These are phyloP conservation scores for Astyanax mexicanus DNA, from an alignment of 2,797 vertebrate genomes.

Conservation along the genomic window DNA sequence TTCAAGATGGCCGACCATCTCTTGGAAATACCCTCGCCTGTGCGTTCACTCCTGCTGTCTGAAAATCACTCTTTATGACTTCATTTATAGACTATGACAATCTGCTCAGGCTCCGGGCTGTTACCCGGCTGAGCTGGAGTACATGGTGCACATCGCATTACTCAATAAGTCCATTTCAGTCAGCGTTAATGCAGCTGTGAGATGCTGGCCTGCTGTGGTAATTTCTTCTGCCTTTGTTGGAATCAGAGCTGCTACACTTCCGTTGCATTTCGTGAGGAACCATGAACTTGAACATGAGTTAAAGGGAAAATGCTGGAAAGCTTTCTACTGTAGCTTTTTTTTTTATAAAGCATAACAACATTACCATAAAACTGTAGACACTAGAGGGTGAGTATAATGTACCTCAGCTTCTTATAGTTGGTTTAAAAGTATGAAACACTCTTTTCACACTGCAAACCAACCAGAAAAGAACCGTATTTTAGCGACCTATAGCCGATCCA, in stretches of 20 bases:
- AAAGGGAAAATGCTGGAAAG: too few relatives aligned
- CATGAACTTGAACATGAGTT: too few relatives aligned
- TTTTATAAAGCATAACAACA: too few relatives aligned
- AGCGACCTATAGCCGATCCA: too few relatives aligned
- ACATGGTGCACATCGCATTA: background rate
- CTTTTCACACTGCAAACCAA: too few relatives aligned
- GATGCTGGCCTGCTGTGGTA: background rate
- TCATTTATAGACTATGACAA: conserved; percentile 13
- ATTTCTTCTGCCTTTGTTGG: background rate
- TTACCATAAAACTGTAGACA: too few relatives aligned
- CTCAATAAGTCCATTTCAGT: conserved; percentile 6
- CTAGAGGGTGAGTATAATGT: too few relatives aligned
- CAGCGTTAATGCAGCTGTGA: background rate
- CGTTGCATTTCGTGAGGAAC: background rate
- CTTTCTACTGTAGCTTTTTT: too few relatives aligned
- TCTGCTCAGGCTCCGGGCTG: conserved; percentile 10
- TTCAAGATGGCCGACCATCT: background rate
- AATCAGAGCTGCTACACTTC: background rate
- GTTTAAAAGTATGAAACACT: too few relatives aligned
- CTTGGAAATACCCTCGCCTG: background rate
- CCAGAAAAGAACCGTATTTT: too few relatives aligned
- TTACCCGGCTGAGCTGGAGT: conserved; percentile 13
- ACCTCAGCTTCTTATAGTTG: too few relatives aligned
- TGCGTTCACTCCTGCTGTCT: conserved; percentile 15
- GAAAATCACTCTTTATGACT: conserved; percentile 21